A percentile compares a stretch with the other conserved stretches of the same genome.
phyloP scores from a whole-genome alignment of 2,797 vertebrate species.

The Rallus crepitans region DNA sequence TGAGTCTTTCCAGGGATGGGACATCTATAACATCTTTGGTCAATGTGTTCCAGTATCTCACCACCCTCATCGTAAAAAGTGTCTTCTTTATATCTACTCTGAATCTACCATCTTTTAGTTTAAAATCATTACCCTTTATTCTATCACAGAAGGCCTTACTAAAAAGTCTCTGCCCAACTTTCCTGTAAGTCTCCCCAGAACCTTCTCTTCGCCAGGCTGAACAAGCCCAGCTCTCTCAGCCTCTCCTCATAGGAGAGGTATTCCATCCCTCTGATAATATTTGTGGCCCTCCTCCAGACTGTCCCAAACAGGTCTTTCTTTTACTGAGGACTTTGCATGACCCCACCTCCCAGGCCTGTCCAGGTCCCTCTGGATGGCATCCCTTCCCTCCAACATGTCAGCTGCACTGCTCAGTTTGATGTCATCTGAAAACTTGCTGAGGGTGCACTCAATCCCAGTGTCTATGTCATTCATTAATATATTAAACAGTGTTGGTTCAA shows the following conservation, averaged over 20 bases:
- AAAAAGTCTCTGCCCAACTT: not conserved
- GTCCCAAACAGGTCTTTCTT: no score
- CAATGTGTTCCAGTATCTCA: not conserved
- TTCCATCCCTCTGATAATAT: no score
- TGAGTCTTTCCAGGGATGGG: not conserved
- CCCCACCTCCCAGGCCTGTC: not conserved
- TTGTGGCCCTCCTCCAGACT: no score
- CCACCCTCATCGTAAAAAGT: not conserved
- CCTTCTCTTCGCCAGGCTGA: no score
- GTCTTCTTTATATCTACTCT: not conserved
- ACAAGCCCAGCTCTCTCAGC: no score
- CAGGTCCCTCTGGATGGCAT: not conserved
- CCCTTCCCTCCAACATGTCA: fast-evolving
- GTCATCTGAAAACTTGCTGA: not conserved
- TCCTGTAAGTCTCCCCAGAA: no score
- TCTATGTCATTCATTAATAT: not conserved
- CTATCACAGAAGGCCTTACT: not conserved
- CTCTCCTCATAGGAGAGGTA: no score
- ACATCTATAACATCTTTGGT: not conserved
- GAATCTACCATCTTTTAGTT: not conserved
- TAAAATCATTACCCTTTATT: not conserved
- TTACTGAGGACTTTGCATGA: no score
- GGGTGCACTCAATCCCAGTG: fast-evolving
- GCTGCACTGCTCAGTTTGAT: no score
- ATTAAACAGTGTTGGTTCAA: not conserved